Base-by-base conservation (phyloP, 2,113 vertebrate species). In the Pseudopodoces humilis region DNA sequence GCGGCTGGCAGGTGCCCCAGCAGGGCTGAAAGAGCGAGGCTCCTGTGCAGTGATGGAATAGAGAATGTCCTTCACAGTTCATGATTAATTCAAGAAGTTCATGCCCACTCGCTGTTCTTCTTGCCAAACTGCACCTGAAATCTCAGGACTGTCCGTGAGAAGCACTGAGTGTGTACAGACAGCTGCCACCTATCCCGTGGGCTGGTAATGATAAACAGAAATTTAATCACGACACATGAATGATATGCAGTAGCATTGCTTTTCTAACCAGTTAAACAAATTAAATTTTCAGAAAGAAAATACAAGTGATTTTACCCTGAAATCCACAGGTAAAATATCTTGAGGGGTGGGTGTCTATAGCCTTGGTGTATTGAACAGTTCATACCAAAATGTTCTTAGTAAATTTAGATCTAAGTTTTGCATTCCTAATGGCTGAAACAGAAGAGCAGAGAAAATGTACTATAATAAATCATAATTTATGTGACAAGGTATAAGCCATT, bases 31-130 rank as follows among this genome's bases (percentile, higher is more conserved):
- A 72, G 64, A 90, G 7, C 0, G 1, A 30, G 44, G 39, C 52
- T 50, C 12, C 76, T 49, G 67, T 2, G 2, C 44, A 81, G 0
- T 2, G 55, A 5, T 6, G 46, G 53, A 67, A 33, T 0, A 56
- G 23, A 64, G 41, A 86, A 75, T 0, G 30, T 55, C 87, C 88
- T 95, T 95, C 78, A 84, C 81, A 79, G 63, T 5, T 25, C n/a
- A 49, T 41, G 56, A 82, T 58, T 78, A 60, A 75, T 52, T 28
- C 63, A 79, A n/a, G 30, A 78, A 52, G 35, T 21, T 62, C 55
- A 21, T 59, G 70, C 55, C 82, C 11, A 1, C 20, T 15, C 18
- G 2, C 3, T 27, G 30, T 20, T 5, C 44, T 67, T 77, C 59
- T 72, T 53, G 69, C 74, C 67, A 72, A 88, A n/a, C 13, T 59